phyloP scores from a whole-genome alignment of 2,888 invertebrate genomes.

The Eristalis intricaria region DNA sequence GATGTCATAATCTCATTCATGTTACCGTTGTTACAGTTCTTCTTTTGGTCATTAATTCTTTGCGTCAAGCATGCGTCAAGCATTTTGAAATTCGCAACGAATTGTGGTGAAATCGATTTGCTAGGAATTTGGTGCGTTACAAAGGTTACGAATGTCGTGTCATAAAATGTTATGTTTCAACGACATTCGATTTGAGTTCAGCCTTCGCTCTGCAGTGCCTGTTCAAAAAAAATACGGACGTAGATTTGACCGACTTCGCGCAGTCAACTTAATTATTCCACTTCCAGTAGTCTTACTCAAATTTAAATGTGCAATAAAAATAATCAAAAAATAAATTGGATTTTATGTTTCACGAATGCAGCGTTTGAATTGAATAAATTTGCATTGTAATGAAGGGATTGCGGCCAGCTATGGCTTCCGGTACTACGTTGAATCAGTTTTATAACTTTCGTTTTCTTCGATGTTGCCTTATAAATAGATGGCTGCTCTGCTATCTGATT shows the following conservation, averaged over 20 bases:
- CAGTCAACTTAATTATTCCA: not conserved
- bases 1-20: too few relatives aligned
- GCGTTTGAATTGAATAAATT: not conserved
- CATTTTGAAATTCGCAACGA: not conserved
- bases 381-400: not conserved
- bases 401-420: not conserved
- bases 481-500: not conserved
- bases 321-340: not conserved
- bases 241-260: not conserved
- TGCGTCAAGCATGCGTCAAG: not conserved
- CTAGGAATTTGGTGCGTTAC: not conserved
- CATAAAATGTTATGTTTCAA: not conserved
- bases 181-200: not conserved
- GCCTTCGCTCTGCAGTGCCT: not conserved
- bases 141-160: not conserved
- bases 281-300: not conserved
- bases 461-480: too few relatives aligned
- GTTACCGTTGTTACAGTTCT: too few relatives aligned
- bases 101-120: not conserved
- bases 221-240: not conserved
- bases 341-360: not conserved
- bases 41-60: too few relatives aligned
- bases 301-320: not conserved
- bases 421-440: not conserved
- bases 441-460: not conserved